Percentiles rank a stretch among this genome's conserved stretches.
Conservation (phyloP, 2,113 vertebrate genomes). For the Tragelaphus scriptus region DNA sequence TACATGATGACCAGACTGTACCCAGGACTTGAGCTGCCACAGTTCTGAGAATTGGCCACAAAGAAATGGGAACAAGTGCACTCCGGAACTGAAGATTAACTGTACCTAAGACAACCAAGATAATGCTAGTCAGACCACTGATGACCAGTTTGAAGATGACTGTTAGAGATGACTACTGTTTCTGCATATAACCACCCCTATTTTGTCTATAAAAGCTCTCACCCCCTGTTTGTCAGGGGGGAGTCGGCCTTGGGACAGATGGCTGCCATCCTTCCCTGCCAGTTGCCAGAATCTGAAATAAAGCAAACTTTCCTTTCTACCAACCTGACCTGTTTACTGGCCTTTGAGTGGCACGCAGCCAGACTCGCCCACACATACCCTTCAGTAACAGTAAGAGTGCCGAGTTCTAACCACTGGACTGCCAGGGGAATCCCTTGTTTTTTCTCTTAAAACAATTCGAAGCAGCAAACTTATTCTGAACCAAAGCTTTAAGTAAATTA, state of each 20-base stretch:
- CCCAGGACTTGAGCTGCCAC: background rate
- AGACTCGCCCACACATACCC: background rate
- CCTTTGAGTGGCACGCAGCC: background rate
- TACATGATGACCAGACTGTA: background rate
- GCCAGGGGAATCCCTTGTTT: background rate
- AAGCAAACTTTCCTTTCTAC: background rate
- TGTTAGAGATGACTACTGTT: background rate
- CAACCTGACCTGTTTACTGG: background rate
- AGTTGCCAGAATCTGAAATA: background rate
- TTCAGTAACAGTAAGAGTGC: background rate
- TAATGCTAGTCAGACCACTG: background rate
- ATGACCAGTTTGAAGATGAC: background rate
- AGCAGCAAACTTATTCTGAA: background rate
- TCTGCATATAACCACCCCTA: background rate
- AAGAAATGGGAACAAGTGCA: background rate
- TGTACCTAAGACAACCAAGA: background rate
- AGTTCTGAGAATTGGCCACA: background rate
- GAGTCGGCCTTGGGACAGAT: background rate
- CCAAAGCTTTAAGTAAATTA: background rate
- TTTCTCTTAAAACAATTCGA: background rate
- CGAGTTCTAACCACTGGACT: background rate
- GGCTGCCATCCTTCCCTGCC: background rate
- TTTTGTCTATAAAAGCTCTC: background rate
- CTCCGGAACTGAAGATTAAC: background rate
- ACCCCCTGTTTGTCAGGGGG: background rate